Percentiles rank a stretch among this genome's conserved stretches.
phyloP scores from a whole-genome alignment of 1,140 invertebrate species.

The Papilio dardanus region DNA sequence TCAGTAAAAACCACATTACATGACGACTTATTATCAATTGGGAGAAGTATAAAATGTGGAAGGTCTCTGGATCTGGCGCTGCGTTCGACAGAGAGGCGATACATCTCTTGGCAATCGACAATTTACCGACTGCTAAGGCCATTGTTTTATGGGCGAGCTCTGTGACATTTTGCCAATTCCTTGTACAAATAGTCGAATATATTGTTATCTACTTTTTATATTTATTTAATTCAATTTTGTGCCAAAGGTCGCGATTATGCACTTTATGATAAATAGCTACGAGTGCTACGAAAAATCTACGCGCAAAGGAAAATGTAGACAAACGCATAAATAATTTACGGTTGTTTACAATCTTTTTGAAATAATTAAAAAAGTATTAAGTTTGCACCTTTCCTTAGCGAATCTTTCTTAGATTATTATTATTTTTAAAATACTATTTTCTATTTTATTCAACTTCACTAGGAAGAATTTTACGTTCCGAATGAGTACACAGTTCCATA shows the following conservation, averaged over 20 bases:
- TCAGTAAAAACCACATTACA: too few relatives aligned
- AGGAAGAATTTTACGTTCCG: background rate
- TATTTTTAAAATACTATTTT: background rate
- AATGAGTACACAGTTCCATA: background rate
- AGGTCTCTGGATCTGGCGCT: background rate
- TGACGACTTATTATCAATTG: background rate
- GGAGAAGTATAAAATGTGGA: background rate
- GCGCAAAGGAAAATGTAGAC: background rate
- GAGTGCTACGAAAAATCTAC: background rate
- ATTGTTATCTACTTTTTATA: background rate
- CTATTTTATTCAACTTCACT: background rate
- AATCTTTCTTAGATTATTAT: background rate
- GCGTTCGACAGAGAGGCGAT: background rate
- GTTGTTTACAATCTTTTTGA: background rate
- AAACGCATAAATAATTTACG: background rate
- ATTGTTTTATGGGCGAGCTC: slow-evolving; percentile 11
- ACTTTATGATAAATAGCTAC: background rate
- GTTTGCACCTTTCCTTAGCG: background rate
- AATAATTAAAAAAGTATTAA: background rate
- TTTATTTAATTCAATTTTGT: background rate
- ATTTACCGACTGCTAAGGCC: slow-evolving; percentile 9
- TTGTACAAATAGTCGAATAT: slow-evolving; percentile 11
- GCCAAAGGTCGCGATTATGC: background rate
- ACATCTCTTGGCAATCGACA: slow-evolving; percentile 8
- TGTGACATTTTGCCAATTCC: slow-evolving; percentile 23